A percentile compares a stretch with the other conserved stretches of the same genome.
phyloP scores from a whole-genome alignment of 2,797 vertebrate genomes.

The Ceyx erithaca region DNA sequence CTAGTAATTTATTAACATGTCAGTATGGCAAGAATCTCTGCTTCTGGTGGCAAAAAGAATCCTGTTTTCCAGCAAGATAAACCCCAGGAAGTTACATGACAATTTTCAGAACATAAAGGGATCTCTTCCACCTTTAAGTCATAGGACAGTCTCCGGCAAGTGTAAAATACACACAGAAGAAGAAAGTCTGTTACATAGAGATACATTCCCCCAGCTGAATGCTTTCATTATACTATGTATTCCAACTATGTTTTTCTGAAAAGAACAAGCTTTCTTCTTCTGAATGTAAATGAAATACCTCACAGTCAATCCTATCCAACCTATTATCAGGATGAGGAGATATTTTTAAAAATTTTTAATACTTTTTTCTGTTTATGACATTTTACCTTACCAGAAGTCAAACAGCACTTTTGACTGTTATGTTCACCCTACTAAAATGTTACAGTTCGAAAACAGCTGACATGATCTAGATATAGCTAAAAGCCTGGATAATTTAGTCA shows the following conservation, averaged over 20 bases:
- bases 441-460: not conserved
- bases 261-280: not conserved
- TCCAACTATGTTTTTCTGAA: not conserved
- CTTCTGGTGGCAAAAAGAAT: not conserved
- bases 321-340: not conserved
- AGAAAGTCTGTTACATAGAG: not conserved
- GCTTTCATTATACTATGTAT: not conserved
- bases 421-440: not conserved
- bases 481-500: not conserved
- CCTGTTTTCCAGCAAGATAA: not conserved
- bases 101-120: not conserved
- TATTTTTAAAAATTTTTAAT: not conserved
- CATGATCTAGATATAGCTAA: not conserved
- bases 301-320: not conserved
- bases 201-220: not conserved
- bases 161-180: not conserved
- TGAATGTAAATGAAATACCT: not conserved
- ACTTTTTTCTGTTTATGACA: not conserved
- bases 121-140: not conserved
- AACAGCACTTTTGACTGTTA: not conserved
- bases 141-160: rapidly evolving
- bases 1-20: not conserved
- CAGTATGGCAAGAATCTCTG: not conserved
- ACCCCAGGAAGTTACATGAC: not conserved
- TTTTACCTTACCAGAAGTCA: not conserved